These are phyloP conservation scores for Nephrotoma flavescens DNA, from an alignment of 2,888 invertebrate genomes.

Conservation along the genomic window DNA sequence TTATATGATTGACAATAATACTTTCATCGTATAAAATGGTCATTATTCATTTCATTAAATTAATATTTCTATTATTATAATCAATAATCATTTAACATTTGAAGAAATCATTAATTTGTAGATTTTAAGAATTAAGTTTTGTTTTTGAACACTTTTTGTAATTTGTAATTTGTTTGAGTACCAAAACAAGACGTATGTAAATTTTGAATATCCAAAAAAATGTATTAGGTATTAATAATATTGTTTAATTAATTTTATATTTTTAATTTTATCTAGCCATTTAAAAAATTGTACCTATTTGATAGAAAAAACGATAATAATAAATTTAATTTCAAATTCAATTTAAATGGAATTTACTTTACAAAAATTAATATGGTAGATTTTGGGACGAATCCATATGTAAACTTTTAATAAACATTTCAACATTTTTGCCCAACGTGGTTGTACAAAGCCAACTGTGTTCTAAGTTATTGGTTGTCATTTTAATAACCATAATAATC, in stretches of 20 bases:
- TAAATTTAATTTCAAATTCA: background rate
- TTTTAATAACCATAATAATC: no score
- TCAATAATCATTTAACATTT: background rate
- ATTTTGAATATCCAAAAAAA: background rate
- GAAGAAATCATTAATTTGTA: background rate
- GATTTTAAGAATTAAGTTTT: background rate
- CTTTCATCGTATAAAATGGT: background rate
- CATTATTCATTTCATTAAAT: background rate
- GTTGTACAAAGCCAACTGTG: no score
- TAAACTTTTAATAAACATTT: no score
- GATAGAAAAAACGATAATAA: background rate
- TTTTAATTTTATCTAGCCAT: background rate
- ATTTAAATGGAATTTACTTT: no score
- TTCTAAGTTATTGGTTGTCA: no score
- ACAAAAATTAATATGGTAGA: no score
- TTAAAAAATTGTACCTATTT: background rate
- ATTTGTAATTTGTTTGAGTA: background rate
- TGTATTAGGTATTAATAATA: background rate
- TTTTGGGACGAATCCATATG: no score
- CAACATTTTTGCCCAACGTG: no score
- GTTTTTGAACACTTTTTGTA: background rate
- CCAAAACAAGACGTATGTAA: background rate
- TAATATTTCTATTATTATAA: background rate
- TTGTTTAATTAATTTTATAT: background rate
- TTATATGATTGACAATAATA: background rate